These are phyloP conservation scores for Bembecia ichneumoniformis DNA, from an alignment of 2,888 invertebrate genomes.

Conservation along the genomic window DNA sequence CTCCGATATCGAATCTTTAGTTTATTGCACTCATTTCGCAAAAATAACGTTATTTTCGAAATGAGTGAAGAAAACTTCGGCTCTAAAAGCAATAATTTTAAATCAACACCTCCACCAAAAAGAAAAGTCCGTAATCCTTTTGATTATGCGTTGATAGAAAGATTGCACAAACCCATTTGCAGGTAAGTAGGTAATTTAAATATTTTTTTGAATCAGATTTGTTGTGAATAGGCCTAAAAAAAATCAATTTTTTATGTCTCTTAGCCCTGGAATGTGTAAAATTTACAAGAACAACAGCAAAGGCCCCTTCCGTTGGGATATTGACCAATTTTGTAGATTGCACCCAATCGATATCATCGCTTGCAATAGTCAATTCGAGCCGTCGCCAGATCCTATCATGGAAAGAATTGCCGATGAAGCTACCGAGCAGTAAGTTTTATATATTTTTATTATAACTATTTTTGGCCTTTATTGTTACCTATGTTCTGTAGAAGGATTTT, in stretches of 20 bases:
- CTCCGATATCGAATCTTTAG: not conserved
- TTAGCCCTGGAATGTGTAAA: slow-evolving; percentile 66
- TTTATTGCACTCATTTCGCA: not conserved
- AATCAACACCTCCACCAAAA: slow-evolving; percentile 51
- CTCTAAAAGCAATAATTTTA: slow-evolving; percentile 31
- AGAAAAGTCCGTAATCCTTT: slow-evolving; percentile 77
- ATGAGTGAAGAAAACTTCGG: slow-evolving; percentile 55
- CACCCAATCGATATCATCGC: slow-evolving; percentile 79
- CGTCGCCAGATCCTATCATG: slow-evolving; percentile 74
- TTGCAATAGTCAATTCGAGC: slow-evolving; percentile 74
- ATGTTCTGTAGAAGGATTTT: not conserved
- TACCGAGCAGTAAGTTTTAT: slow-evolving; percentile 65
- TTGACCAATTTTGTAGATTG: slow-evolving; percentile 78
- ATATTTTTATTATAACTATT: not conserved
- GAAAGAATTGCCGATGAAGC: slow-evolving; percentile 78
- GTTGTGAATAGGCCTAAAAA: not conserved
- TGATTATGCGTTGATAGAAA: slow-evolving; percentile 75
- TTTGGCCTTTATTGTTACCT: not conserved
- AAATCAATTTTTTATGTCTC: not conserved
- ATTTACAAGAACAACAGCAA: slow-evolving; percentile 54
- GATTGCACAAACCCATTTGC: slow-evolving; percentile 78
- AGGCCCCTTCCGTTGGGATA: slow-evolving; percentile 73
- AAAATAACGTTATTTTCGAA: slow-evolving; percentile 49
- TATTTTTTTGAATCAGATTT: no score
- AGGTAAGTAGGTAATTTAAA: slow-evolving; percentile 57